Percentiles rank a stretch among this genome's conserved stretches.
These are phyloP conservation scores for Polypterus senegalus DNA, from an alignment of 2,113 vertebrate genomes.

Conservation along the genomic window DNA sequence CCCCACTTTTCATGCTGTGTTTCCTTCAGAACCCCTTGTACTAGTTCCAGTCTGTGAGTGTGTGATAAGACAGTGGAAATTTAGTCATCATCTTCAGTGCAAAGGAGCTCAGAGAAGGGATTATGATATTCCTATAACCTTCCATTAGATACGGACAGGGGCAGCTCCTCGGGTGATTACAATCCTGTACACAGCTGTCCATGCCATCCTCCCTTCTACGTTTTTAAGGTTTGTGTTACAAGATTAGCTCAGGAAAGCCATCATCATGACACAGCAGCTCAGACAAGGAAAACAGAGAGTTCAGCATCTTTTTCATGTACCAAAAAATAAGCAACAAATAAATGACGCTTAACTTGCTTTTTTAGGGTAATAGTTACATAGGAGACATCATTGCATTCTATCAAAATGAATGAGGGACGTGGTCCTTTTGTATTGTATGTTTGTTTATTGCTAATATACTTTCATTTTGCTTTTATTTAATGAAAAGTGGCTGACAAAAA, in stretches of 20 bases:
- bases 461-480: too few species aligned
- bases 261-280: slow-evolving; percentile 47
- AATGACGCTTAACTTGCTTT: too few species aligned
- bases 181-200: slow-evolving; percentile 46
- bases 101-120: slow-evolving; percentile 81
- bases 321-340: too few species aligned
- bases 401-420: too few species aligned
- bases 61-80: slow-evolving; percentile 98
- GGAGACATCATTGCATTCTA: too few species aligned
- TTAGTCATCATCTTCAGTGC: slow-evolving; percentile 83
- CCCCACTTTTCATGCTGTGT: slow-evolving; percentile 85
- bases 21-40: slow-evolving; percentile 82
- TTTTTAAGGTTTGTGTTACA: slow-evolving; percentile 55
- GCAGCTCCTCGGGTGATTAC: slow-evolving; percentile 49
- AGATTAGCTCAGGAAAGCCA: slow-evolving; percentile 57
- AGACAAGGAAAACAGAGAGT: slow-evolving; percentile 37
- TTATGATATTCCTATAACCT: slow-evolving; percentile 90
- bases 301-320: slow-evolving; percentile 22
- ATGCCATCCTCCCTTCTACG: slow-evolving; percentile 27
- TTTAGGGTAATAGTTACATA: too few species aligned
- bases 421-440: too few species aligned
- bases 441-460: too few species aligned
- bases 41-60: slow-evolving; percentile 85
- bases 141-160: slow-evolving; percentile 82
- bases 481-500: too few species aligned